A percentile compares a stretch with the other conserved stretches of the same genome.
Conservation (phyloP, 2,797 vertebrate species). For the Epinephelus coioides region DNA sequence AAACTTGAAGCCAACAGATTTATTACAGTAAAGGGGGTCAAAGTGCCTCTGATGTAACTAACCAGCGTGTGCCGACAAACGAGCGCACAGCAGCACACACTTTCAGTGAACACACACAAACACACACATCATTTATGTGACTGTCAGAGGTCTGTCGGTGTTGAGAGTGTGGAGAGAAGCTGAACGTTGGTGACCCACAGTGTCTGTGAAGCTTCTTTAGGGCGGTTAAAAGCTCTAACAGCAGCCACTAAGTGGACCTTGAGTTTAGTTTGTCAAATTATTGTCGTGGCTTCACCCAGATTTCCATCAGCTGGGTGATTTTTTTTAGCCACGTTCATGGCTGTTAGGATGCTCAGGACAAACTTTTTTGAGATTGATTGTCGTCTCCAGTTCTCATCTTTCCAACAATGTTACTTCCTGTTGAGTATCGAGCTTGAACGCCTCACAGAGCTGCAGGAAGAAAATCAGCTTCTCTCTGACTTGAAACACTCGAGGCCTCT, state of each 20-base stretch:
- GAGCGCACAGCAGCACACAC: constrained; percentile 33
- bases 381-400: not conserved
- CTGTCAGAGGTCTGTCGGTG: constrained; percentile 19
- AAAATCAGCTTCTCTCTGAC: constrained; percentile 8
- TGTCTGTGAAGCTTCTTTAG: not conserved
- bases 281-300: not conserved
- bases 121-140: not conserved
- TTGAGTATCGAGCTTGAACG: not conserved
- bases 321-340: too few species aligned
- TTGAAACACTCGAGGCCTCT: constrained; percentile 8
- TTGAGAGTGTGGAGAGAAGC: constrained; percentile 21
- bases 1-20: constrained; percentile 86
- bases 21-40: constrained; percentile 80
- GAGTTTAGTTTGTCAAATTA: not conserved
- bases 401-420: not conserved
- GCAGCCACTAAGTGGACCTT: not conserved
- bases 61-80: constrained; percentile 43
- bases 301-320: too few species aligned
- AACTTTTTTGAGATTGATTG: too few species aligned
- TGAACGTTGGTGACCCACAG: not conserved
- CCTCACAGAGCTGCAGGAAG: not conserved
- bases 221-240: not conserved
- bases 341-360: too few species aligned
- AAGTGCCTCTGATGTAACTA: constrained; percentile 80
- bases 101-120: constrained; percentile 27